Conservation (phyloP, 2,888 invertebrate species). For the Coenonympha arcania region DNA sequence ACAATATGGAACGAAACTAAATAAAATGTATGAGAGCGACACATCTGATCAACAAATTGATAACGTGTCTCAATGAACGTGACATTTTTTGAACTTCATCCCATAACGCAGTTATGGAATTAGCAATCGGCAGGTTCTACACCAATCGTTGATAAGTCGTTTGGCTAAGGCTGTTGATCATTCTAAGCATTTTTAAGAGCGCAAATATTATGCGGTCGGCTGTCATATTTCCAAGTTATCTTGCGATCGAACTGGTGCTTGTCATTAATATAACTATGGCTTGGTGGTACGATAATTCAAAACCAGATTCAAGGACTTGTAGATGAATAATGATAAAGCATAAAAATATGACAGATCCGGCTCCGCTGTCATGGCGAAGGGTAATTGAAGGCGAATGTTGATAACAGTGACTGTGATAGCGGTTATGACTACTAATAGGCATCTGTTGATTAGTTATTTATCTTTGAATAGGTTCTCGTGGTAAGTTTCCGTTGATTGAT, state of each 20-base stretch:
- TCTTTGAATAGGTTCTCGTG: background rate
- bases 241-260: slow-evolving; percentile 10
- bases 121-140: too few species aligned
- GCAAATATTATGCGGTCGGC: slow-evolving; percentile 3
- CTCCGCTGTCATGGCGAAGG: slow-evolving; percentile 11
- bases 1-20: too few species aligned
- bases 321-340: slow-evolving; percentile 21
- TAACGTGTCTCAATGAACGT: too few species aligned
- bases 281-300: slow-evolving; percentile 22
- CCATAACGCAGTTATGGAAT: too few species aligned
- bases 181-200: background rate
- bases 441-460: background rate
- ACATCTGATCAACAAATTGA: too few species aligned
- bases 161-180: background rate
- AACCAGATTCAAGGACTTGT: slow-evolving; percentile 24
- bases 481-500: background rate
- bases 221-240: slow-evolving; percentile 17
- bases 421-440: background rate
- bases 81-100: too few species aligned
- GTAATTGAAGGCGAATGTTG: background rate
- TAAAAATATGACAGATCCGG: slow-evolving; percentile 23
- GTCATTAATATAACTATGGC: slow-evolving; percentile 19
- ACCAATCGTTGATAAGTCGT: background rate
- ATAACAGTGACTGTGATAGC: background rate
- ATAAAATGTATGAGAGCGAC: too few species aligned